Evolutionary conservation across 1,140 invertebrate genomes (phyloP).

Genomic region (Bombus huntii): DNA sequence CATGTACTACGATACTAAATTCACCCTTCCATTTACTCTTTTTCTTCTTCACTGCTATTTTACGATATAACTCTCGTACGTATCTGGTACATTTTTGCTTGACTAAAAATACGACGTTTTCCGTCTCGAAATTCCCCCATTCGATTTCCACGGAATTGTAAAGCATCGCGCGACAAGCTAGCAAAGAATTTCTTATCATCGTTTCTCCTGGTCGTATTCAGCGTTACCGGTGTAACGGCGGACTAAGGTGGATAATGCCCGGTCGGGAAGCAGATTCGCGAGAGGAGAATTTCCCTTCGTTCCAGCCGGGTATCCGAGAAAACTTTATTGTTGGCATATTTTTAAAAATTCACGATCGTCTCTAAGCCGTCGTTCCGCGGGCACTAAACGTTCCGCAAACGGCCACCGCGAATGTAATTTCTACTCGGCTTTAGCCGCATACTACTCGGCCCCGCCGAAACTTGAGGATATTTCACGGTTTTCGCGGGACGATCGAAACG

Average conservation of each 20-base stretch:
- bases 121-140: not conserved
- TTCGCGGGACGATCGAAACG: slow-evolving; percentile 59
- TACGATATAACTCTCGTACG: not conserved
- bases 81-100: not conserved
- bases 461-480: slow-evolving; percentile 66
- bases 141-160: slow-evolving; percentile 23
- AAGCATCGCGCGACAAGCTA: slow-evolving; percentile 27
- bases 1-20: not conserved
- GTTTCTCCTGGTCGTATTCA: slow-evolving; percentile 10
- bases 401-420: slow-evolving; percentile 52
- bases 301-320: not conserved
- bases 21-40: not conserved
- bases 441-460: slow-evolving; percentile 43
- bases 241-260: slow-evolving; percentile 38
- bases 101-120: not conserved
- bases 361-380: slow-evolving; percentile 56
- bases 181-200: not conserved
- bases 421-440: slow-evolving; percentile 45
- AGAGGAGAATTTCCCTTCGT: slow-evolving; percentile 27
- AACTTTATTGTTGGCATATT: slow-evolving; percentile 64
- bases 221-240: slow-evolving; percentile 7
- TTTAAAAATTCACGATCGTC: slow-evolving; percentile 65
- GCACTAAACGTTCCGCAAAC: slow-evolving; percentile 64
- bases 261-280: slow-evolving; percentile 32
- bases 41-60: not conserved